Conservation (phyloP, 2,113 vertebrate genomes). For the Vombatus ursinus region DNA sequence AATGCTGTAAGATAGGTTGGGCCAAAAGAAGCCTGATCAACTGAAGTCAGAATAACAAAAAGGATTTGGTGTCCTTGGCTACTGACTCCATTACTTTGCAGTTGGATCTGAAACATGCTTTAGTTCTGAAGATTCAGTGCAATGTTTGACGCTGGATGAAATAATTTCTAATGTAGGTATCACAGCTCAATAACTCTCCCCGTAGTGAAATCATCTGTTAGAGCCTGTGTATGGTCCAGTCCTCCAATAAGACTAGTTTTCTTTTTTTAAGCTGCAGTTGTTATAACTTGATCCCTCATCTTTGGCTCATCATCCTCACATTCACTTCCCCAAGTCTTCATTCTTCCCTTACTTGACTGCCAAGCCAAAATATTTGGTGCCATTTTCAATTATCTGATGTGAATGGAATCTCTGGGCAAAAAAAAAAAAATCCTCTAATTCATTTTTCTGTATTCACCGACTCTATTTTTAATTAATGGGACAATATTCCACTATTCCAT, state of each 20-base stretch:
- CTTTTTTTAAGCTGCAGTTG: constrained; percentile 73
- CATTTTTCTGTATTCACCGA: not conserved
- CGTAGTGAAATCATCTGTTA: not conserved
- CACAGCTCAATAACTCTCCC: not conserved
- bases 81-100: not conserved
- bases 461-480: not conserved
- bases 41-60: not conserved
- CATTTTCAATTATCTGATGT: not conserved
- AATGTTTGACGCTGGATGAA: not conserved
- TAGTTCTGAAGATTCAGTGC: not conserved
- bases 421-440: no score
- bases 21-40: not conserved
- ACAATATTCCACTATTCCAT: not conserved
- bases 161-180: not conserved
- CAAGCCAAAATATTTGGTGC: not conserved
- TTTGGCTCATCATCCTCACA: not conserved
- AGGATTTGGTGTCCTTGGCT: not conserved
- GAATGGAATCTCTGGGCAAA: not conserved
- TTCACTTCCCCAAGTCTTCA: not conserved
- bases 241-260: not conserved
- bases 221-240: not conserved
- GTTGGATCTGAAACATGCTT: not conserved
- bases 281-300: constrained; percentile 23
- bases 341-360: not conserved
- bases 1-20: not conserved